Evolutionary conservation across 2,113 vertebrate genomes (phyloP).

Genomic region (Puffinus mauretanicus): DNA sequence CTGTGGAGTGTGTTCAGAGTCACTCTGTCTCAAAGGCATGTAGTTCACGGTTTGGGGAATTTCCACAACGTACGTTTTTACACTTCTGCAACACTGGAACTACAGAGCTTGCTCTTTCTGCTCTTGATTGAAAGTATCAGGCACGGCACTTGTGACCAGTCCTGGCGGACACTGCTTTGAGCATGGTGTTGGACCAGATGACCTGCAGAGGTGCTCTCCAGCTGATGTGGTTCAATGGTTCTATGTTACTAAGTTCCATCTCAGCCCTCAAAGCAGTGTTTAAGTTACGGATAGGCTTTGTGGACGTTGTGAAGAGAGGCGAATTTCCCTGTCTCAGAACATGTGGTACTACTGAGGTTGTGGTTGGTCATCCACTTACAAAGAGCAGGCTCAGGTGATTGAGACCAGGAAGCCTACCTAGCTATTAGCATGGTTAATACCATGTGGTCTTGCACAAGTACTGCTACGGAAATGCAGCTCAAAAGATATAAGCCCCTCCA

Average conservation of each 20-base stretch:
- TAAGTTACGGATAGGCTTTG: neutral
- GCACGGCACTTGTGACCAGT: neutral
- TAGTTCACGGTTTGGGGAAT: neutral
- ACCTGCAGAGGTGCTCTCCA: neutral
- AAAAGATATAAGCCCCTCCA: neutral
- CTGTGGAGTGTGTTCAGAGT: neutral
- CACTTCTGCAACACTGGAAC: fast-evolving
- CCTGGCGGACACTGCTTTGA: neutral
- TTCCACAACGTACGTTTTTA: fast-evolving
- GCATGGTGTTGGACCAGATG: neutral
- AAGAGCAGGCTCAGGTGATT: neutral
- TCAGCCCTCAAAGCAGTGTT: neutral
- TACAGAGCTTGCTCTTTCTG: neutral
- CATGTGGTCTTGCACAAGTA: neutral
- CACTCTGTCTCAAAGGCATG: neutral
- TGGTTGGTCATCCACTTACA: neutral
- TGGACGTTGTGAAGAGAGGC: neutral
- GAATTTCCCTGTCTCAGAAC: neutral
- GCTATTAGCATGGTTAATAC: neutral
- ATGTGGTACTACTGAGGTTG: neutral
- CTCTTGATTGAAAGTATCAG: neutral
- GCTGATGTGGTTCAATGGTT: neutral
- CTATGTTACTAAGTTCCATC: neutral
- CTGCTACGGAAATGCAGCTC: neutral
- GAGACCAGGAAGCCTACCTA: neutral